phyloP scores from a whole-genome alignment of 2,888 invertebrate species.

The Cepaea hortensis region DNA sequence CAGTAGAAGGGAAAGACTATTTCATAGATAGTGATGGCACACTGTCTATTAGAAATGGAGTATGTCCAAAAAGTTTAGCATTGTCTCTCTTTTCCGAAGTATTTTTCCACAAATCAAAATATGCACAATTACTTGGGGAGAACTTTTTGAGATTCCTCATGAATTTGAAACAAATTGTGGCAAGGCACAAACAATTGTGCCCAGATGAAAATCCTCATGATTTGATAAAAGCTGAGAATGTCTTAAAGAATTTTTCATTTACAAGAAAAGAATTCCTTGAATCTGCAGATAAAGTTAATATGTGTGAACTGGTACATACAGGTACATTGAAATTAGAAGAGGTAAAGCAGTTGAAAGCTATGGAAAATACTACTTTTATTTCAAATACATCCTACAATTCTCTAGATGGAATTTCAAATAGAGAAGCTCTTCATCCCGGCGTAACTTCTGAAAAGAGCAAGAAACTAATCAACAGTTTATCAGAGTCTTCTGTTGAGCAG shows the following conservation, averaged over 20 bases:
- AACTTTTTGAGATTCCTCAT: slow-evolving; percentile 40
- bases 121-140: slow-evolving; percentile 36
- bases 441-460: neutral
- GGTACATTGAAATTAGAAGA: neutral
- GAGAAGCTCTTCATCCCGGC: neutral
- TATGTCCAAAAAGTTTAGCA: slow-evolving; percentile 44
- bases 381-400: slow-evolving; percentile 3
- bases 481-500: neutral
- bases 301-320: neutral
- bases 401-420: neutral
- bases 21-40: slow-evolving; percentile 48
- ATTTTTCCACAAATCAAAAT: slow-evolving; percentile 6
- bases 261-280: neutral
- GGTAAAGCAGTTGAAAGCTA: neutral
- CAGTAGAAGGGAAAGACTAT: slow-evolving; percentile 41
- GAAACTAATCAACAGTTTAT: neutral
- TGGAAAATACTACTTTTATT: neutral
- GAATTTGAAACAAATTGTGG: slow-evolving; percentile 45
- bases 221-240: slow-evolving; percentile 23
- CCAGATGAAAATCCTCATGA: slow-evolving; percentile 37
- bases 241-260: slow-evolving; percentile 22
- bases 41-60: slow-evolving; percentile 43
- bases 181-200: slow-evolving; percentile 28
- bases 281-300: neutral
- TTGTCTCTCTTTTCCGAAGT: slow-evolving; percentile 36